Base-by-base conservation (phyloP, 2,888 invertebrate genomes). In the Oasisia sp. region DNA sequence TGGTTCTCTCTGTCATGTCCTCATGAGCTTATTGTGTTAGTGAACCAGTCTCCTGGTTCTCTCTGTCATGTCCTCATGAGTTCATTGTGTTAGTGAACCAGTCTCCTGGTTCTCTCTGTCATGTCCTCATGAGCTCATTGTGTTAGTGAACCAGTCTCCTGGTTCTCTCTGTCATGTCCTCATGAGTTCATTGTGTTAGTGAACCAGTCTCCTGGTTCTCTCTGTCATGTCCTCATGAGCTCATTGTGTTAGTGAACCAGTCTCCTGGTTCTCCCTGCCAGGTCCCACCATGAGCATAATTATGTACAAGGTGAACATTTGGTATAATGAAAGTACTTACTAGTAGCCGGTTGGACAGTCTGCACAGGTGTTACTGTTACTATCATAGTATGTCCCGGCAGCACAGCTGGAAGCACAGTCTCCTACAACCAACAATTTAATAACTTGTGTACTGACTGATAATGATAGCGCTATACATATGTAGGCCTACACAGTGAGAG, bases 311-410 rank as follows among this genome's bases (percentile, higher is more conserved):
- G 38, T 38, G 38, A 38, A 74, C 14, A 19, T 12, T 14, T 50
- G 74, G 74, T 74, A 14, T 27, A 74, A 74, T n/a, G 27, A 74
- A 27, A 74, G 74, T 89, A 95, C 95, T 95, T 93, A 95, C 95
- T 95, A 95, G 91, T 94, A 92, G 91, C 95, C 95, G 56, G 93
- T 93, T 1, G 94, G 94, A 92, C 95, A 95, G 11, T 92, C 92
- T 4, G 92, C 93, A 93, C 95, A 95, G 2, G 93, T 91, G 19
- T 92, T 93, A 32, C 92, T 91, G 19, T 92, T 93, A 32, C 92
- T 92, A 92, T 94, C 94, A 32, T 74, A 95, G 92, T 93, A 94
- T 7, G 91, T 38, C 4, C 95, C 95, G 32, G 94, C 94, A 12
- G 92, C 19, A 92, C 95, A 95, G 92, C 90, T 94, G 9, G 93